These are phyloP conservation scores for Plebejus anna DNA, from an alignment of 2,888 invertebrate genomes.

Conservation along the genomic window DNA sequence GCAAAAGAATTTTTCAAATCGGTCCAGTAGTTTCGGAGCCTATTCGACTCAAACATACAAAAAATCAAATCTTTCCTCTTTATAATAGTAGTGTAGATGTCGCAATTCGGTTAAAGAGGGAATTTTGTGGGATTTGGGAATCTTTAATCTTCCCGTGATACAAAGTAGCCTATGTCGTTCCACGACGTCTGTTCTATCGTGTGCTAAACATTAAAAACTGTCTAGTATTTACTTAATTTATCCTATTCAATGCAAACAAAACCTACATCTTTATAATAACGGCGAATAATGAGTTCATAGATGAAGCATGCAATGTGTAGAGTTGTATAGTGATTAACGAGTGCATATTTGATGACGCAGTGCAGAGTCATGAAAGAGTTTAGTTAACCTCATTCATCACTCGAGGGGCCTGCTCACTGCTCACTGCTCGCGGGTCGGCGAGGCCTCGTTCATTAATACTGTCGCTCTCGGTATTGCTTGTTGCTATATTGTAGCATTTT, in stretches of 20 bases:
- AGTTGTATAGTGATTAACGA: not conserved
- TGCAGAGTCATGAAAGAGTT: constrained; percentile 46
- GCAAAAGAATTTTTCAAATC: no score
- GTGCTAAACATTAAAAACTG: not conserved
- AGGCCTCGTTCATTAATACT: constrained; percentile 37
- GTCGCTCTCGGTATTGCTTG: constrained; percentile 15
- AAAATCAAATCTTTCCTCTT: no score
- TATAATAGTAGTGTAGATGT: no score
- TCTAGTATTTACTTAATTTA: no score
- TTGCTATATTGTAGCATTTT: not conserved
- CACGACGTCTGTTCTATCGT: not conserved
- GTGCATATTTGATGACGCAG: constrained; percentile 42
- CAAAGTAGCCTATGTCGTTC: no score
- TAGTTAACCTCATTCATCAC: constrained; percentile 64
- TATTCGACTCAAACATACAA: no score
- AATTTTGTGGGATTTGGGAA: no score
- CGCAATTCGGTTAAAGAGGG: no score
- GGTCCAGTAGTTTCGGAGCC: no score
- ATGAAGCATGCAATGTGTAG: not conserved
- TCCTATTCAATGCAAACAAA: no score
- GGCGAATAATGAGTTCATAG: not conserved
- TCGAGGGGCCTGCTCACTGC: constrained; percentile 45
- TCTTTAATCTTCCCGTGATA: no score
- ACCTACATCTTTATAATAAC: not conserved
- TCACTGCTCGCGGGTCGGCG: constrained; percentile 32